Evolutionary conservation across 1,140 invertebrate genomes (phyloP).

Genomic region (Neotoxoptera formosana): DNA sequence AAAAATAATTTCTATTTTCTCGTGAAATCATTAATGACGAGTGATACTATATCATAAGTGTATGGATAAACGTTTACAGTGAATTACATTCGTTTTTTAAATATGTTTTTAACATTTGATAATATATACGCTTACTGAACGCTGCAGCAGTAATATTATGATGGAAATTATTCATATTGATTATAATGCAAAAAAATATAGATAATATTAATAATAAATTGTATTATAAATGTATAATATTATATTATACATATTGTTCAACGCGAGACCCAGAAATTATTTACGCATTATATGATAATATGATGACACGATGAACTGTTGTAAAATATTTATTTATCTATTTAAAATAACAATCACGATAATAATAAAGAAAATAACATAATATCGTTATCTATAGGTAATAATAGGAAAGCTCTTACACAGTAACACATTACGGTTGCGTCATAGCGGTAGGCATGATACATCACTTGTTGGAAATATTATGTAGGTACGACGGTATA

Average conservation of each 20-base stretch:
- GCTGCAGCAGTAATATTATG: too few species aligned
- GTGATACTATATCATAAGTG: too few species aligned
- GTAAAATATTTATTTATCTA: not conserved
- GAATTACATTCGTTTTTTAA: too few species aligned
- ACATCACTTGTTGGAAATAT: not conserved
- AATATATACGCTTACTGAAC: too few species aligned
- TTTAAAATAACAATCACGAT: not conserved
- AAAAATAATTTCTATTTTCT: not conserved
- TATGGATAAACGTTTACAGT: too few species aligned
- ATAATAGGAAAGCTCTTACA: not conserved
- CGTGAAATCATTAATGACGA: not conserved
- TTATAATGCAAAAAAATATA: not conserved
- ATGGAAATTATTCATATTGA: too few species aligned
- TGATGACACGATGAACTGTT: not conserved
- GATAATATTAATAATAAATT: not conserved
- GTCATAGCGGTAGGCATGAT: not conserved
- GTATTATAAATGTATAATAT: too few species aligned
- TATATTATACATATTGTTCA: not conserved
- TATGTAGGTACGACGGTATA: not conserved
- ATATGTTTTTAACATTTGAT: too few species aligned
- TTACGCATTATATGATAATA: too few species aligned
- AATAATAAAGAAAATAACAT: not conserved
- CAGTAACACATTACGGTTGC: not conserved
- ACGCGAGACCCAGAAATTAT: not conserved
- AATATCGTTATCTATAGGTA: not conserved